Evolutionary conservation across 2,888 invertebrate genomes (phyloP).

Genomic region (Labia minor): DNA sequence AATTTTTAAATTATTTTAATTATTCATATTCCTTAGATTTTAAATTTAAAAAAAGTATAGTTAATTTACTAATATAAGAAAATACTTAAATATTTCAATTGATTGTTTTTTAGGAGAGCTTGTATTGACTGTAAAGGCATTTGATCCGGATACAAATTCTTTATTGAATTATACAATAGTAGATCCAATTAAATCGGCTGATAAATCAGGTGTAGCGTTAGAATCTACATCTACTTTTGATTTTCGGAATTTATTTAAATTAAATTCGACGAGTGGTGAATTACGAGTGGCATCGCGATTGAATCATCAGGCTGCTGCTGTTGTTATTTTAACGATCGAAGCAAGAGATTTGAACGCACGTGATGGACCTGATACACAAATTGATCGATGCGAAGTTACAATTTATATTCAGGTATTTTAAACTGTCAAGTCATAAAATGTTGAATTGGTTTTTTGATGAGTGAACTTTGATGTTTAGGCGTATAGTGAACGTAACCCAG

Average conservation of each 20-base stretch:
- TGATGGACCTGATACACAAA: slow-evolving; percentile 47
- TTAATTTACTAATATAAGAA: too few species aligned
- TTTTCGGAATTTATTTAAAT: slow-evolving; percentile 54
- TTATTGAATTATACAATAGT: slow-evolving; percentile 56
- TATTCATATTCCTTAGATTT: slow-evolving; percentile 9
- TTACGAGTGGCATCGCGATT: slow-evolving; percentile 55
- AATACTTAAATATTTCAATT: too few species aligned
- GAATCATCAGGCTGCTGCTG: slow-evolving; percentile 62
- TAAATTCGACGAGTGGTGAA: slow-evolving; percentile 58
- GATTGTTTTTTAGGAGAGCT: slow-evolving; percentile 37
- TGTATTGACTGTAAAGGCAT: slow-evolving; percentile 54
- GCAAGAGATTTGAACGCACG: slow-evolving; percentile 61
- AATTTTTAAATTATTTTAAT: neutral
- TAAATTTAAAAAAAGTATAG: neutral
- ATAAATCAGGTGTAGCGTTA: slow-evolving; percentile 61
- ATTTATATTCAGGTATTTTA: slow-evolving; percentile 57
- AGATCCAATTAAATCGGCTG: slow-evolving; percentile 56
- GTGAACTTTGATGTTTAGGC: too few species aligned
- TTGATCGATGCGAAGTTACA: slow-evolving; percentile 56
- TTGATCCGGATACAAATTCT: slow-evolving; percentile 59
- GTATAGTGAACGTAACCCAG: slow-evolving; percentile 62
- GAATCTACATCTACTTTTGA: slow-evolving; percentile 49
- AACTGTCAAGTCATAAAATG: too few species aligned
- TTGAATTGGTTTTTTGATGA: too few species aligned
- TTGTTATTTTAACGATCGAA: slow-evolving; percentile 59